These are phyloP conservation scores for Arrhamphus sclerolepis DNA, from an alignment of 2,797 vertebrate genomes.

Conservation along the genomic window DNA sequence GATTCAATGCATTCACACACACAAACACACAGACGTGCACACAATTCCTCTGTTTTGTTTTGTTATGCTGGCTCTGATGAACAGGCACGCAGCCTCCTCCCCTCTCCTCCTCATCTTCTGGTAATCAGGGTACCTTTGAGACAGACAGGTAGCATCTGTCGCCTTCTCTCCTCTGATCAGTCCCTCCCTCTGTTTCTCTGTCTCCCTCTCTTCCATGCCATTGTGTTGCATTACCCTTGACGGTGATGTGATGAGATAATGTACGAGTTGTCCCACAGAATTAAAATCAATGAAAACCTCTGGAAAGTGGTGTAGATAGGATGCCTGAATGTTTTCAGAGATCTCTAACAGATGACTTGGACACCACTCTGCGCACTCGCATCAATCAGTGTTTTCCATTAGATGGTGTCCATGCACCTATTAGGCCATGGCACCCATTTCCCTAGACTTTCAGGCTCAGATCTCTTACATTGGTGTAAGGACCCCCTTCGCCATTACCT, in stretches of 20 bases:
- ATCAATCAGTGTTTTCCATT: not conserved
- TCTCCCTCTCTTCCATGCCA: constrained; percentile 53
- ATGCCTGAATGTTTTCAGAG: not conserved
- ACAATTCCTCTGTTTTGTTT: constrained; percentile 50
- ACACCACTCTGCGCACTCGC: not conserved
- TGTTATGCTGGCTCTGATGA: constrained; percentile 73
- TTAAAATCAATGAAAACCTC: constrained; percentile 16
- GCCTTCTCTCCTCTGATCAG: constrained; percentile 60
- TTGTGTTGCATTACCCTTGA: constrained; percentile 60
- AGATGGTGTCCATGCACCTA: not conserved
- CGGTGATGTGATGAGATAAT: constrained; percentile 65
- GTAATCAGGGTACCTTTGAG: constrained; percentile 85
- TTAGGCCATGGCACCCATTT: not conserved
- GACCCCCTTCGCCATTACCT: constrained; percentile 21
- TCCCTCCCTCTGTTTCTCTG: constrained; percentile 62
- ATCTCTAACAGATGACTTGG: not conserved
- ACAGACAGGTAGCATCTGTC: constrained; percentile 85
- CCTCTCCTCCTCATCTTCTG: constrained; percentile 73
- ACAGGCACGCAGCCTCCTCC: constrained; percentile 73
- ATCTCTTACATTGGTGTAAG: constrained; percentile 17
- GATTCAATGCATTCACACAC: constrained; percentile 58
- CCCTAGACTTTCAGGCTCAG: constrained; percentile 2
- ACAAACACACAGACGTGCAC: constrained; percentile 50
- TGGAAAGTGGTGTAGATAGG: not conserved
- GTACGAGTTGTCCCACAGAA: constrained; percentile 40